These are phyloP conservation scores for Girardia tigrina DNA, from an alignment of 2,888 invertebrate species.

Conservation along the genomic window DNA sequence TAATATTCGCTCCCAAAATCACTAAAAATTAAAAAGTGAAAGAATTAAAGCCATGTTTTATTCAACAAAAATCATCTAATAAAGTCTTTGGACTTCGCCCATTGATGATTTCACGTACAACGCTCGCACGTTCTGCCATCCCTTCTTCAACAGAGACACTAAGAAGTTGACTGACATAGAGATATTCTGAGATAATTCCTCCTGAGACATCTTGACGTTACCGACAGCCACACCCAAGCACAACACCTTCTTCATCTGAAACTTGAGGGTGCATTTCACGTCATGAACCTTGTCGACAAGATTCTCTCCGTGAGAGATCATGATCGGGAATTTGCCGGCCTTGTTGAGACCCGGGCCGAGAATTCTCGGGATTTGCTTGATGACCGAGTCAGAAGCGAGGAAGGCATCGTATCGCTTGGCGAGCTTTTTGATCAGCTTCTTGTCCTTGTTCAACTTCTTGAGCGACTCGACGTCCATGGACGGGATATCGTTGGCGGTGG, in stretches of 20 bases:
- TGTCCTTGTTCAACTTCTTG: conserved; percentile 97
- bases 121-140: conserved; percentile 98
- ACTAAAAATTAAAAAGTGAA: too few relatives aligned
- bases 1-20: too few relatives aligned
- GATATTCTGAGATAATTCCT: conserved; percentile 89
- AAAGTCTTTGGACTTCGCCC: conserved; percentile 91
- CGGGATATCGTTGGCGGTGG: conserved; percentile 72
- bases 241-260: conserved; percentile 99
- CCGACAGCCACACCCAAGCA: conserved; percentile 95
- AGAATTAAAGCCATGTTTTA: too few relatives aligned
- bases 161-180: conserved; percentile 94
- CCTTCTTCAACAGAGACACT: conserved; percentile 95
- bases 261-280: conserved; percentile 96
- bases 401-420: conserved; percentile 85
- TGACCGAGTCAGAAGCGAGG: conserved; percentile 91
- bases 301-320: conserved; percentile 86
- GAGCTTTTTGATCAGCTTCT: conserved; percentile 94
- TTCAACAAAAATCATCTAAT: too few relatives aligned
- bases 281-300: conserved; percentile 92
- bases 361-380: conserved; percentile 80
- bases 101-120: conserved; percentile 96
- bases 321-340: conserved; percentile 98
- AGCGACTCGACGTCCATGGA: conserved; percentile 96
- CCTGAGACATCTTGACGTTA: conserved; percentile 83
- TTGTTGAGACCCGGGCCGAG: conserved; percentile 92